These are phyloP conservation scores for Vandiemenella viatica DNA, from an alignment of 2,888 invertebrate species.

Conservation along the genomic window DNA sequence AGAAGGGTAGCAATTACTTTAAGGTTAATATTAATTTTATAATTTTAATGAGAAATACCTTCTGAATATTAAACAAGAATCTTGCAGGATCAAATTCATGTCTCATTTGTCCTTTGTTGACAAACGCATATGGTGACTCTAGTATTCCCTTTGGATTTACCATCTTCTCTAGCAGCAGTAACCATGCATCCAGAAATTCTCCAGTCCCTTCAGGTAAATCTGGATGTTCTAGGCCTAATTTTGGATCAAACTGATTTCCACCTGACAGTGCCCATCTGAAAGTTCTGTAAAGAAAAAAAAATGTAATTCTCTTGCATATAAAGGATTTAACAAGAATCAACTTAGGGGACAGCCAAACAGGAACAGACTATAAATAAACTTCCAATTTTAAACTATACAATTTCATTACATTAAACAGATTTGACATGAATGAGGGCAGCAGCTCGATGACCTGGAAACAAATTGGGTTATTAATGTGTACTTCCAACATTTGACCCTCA, in stretches of 20 bases:
- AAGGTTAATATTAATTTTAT: too few species aligned
- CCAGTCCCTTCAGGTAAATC: slow-evolving; percentile 59
- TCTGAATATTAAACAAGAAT: slow-evolving; percentile 60
- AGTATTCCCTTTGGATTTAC: slow-evolving; percentile 66
- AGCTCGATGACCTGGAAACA: too few species aligned
- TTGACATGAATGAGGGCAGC: too few species aligned
- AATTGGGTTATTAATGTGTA: too few species aligned
- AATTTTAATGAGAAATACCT: too few species aligned
- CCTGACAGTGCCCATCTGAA: slow-evolving; percentile 47
- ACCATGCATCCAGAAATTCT: slow-evolving; percentile 71
- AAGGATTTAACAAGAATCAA: too few species aligned
- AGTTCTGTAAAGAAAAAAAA: slow-evolving; percentile 3
- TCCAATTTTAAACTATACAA: too few species aligned
- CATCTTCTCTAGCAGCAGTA: slow-evolving; percentile 68
- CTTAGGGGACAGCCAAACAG: too few species aligned
- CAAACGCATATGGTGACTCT: slow-evolving; percentile 58
- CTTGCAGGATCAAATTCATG: slow-evolving; percentile 48
- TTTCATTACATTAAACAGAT: not conserved
- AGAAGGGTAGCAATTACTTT: too few species aligned
- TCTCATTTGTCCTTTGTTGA: slow-evolving; percentile 26
- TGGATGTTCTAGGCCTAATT: slow-evolving; percentile 42
- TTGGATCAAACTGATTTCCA: slow-evolving; percentile 35
- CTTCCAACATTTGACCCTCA: too few species aligned
- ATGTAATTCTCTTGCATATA: too few species aligned
- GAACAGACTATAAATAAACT: too few species aligned